Conservation (phyloP, 2,113 vertebrate species). For the Chaenocephalus aceratus region DNA sequence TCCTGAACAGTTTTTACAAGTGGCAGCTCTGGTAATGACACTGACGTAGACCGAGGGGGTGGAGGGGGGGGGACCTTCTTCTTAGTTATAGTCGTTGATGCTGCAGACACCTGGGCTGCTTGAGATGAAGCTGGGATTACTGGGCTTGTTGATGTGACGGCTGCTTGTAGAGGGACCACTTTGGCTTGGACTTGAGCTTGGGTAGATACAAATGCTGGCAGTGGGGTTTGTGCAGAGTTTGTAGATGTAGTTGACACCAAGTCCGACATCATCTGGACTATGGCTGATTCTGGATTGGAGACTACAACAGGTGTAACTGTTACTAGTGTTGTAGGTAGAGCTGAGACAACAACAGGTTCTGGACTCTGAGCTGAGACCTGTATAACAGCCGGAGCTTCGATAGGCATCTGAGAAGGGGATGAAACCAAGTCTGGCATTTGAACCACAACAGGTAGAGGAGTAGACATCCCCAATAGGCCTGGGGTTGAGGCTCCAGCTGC, state of each 20-base stretch:
- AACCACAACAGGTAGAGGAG: slow-evolving; percentile 50
- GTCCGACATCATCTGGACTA: slow-evolving; percentile 80
- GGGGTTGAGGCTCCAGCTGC: slow-evolving; percentile 24
- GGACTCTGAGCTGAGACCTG: slow-evolving; percentile 60
- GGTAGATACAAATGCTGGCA: slow-evolving; percentile 49
- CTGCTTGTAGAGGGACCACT: slow-evolving; percentile 63
- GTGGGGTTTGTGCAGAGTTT: slow-evolving; percentile 52
- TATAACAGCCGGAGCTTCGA: slow-evolving; percentile 42
- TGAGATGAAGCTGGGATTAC: slow-evolving; percentile 34
- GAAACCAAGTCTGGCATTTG: slow-evolving; percentile 78
- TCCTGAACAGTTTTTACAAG: slow-evolving; percentile 54
- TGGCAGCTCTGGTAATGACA: slow-evolving; percentile 64
- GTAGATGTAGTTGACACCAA: slow-evolving; percentile 76
- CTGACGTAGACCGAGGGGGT: slow-evolving; percentile 78
- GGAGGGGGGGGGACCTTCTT: slow-evolving; percentile 78
- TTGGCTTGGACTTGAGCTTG: slow-evolving; percentile 51
- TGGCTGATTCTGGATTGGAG: slow-evolving; percentile 24
- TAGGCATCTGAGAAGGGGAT: slow-evolving; percentile 68
- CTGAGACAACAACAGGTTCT: slow-evolving; percentile 48
- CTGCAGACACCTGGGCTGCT: slow-evolving; percentile 28
- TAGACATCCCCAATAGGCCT: slow-evolving; percentile 7
- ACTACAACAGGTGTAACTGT: slow-evolving; percentile 31
- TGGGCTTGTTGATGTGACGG: slow-evolving; percentile 42
- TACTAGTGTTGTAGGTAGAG: slow-evolving; percentile 34
- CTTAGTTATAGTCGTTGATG: slow-evolving; percentile 74